Conservation (phyloP, 2,888 invertebrate genomes). For the Lepidocyrtoides sp. region DNA sequence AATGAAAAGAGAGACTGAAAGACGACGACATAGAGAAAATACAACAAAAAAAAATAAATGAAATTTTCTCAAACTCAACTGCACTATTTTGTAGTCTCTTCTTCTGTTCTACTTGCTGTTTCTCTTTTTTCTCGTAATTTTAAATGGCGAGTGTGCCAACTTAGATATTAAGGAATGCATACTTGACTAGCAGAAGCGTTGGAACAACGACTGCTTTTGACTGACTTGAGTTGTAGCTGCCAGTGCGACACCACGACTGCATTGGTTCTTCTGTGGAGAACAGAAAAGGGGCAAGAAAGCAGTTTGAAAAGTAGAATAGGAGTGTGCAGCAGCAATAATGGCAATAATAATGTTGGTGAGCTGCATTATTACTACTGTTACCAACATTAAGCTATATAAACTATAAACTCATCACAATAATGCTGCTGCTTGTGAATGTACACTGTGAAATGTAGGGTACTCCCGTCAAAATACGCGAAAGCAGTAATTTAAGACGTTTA, state of each 20-base stretch:
- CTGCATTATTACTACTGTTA: conserved; percentile 24
- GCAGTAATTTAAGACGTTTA: conserved; percentile 58
- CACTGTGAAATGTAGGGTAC: conserved; percentile 14
- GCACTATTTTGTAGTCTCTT: neutral
- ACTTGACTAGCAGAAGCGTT: neutral
- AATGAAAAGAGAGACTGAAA: conserved; percentile 6
- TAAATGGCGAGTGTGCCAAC: conserved; percentile 19
- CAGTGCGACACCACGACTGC: neutral
- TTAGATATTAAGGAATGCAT: neutral
- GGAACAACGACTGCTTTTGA: neutral
- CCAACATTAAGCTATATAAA: too few species aligned
- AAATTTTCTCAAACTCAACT: conserved; percentile 1
- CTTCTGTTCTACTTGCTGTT: neutral
- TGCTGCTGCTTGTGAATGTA: too few species aligned
- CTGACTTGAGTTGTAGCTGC: neutral
- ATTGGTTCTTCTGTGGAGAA: neutral
- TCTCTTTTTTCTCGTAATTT: conserved; percentile 49
- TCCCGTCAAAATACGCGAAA: conserved; percentile 30
- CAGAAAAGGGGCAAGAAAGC: neutral
- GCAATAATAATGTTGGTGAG: neutral
- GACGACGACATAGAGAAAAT: conserved; percentile 30
- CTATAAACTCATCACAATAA: neutral
- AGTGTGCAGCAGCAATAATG: neutral
- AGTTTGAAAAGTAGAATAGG: neutral
- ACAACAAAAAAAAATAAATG: conserved; percentile 14